Conservation (phyloP, 2,113 vertebrate species). For the Aptenodytes patagonicus region DNA sequence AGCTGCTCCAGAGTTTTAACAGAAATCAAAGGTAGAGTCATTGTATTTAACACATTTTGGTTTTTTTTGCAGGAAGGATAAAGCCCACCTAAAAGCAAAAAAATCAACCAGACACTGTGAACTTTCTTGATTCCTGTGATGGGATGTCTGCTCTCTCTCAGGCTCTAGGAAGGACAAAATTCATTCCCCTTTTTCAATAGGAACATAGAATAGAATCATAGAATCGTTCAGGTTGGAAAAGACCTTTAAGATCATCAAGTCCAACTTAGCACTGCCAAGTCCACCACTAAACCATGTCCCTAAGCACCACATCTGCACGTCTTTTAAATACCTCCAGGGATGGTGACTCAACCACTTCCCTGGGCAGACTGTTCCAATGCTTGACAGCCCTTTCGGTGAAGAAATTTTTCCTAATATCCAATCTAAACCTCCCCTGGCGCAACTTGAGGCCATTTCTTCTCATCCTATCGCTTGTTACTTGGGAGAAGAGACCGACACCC, state of each 20-base stretch:
- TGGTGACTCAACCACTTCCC: background rate
- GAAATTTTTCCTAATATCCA: background rate
- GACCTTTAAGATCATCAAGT: background rate
- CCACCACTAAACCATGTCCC: background rate
- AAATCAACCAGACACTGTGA: background rate
- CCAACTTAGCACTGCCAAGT: background rate
- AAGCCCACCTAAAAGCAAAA: background rate
- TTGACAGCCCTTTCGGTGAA: background rate
- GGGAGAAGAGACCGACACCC: background rate
- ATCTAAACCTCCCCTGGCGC: background rate
- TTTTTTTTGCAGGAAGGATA: background rate
- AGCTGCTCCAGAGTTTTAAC: background rate
- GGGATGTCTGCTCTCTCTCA: background rate
- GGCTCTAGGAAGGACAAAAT: background rate
- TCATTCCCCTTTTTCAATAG: background rate
- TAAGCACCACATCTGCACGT: background rate
- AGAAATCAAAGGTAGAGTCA: background rate
- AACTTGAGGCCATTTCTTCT: background rate
- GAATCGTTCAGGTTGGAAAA: background rate
- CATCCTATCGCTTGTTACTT: accelerated
- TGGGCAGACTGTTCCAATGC: background rate
- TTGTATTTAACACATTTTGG: background rate
- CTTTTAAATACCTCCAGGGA: background rate
- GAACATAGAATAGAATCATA: background rate
- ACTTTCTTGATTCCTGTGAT: background rate